Percentiles rank a stretch among this genome's conserved stretches.
These are phyloP conservation scores for Platyrinchus mystaceus DNA, from an alignment of 2,797 vertebrate species.

Conservation along the genomic window DNA sequence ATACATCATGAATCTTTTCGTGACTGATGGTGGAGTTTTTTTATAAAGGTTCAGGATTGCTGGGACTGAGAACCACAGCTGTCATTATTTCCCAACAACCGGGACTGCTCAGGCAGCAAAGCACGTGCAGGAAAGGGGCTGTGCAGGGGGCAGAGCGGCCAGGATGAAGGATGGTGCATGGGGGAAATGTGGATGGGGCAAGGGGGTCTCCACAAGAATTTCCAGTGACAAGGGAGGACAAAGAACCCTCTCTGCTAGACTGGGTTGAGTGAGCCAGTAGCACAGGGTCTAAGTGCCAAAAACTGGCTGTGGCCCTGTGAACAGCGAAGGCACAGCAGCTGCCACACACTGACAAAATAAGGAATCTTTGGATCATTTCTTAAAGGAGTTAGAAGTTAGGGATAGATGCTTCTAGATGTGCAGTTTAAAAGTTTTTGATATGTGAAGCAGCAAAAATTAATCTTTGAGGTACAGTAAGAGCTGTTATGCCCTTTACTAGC, in stretches of 20 bases:
- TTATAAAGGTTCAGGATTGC: neutral
- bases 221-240: neutral
- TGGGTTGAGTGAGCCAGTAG: neutral
- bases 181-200: neutral
- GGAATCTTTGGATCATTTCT: neutral
- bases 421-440: neutral
- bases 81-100: neutral
- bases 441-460: neutral
- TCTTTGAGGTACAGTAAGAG: neutral
- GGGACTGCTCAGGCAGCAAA: neutral
- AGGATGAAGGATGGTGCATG: neutral
- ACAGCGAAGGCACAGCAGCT: neutral
- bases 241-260: neutral
- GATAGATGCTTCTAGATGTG: neutral
- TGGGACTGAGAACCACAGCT: neutral
- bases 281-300: neutral
- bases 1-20: neutral
- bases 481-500: neutral
- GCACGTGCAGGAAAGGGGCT: neutral
- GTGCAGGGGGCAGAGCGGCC: accelerated
- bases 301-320: neutral
- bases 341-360: neutral
- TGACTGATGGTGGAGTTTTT: accelerated
- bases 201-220: neutral
- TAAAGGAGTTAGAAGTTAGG: neutral